Percentiles rank a stretch among this genome's conserved stretches.
These are phyloP conservation scores for Perca schrenkii DNA, from an alignment of 2,113 vertebrate genomes.

Conservation along the genomic window DNA sequence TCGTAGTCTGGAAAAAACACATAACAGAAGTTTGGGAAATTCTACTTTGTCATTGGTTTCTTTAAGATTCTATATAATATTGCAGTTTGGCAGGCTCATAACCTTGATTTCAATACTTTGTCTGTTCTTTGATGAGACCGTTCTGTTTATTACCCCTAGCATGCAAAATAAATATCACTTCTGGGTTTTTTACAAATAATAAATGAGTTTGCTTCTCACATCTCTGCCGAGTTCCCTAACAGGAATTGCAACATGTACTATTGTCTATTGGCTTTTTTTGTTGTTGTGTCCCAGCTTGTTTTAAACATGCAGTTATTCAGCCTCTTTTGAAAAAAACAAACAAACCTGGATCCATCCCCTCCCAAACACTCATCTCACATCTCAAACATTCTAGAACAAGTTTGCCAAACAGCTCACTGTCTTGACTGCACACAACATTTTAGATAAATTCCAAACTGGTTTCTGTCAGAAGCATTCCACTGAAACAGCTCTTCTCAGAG, in stretches of 20 bases:
- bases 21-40: conserved; percentile 24
- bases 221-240: conserved; percentile 12
- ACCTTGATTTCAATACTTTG: conserved; percentile 18
- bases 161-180: conserved; percentile 54
- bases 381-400: too few species aligned
- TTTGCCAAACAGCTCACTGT: too few species aligned
- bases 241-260: conserved; percentile 1
- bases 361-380: too few species aligned
- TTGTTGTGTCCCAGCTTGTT: not conserved
- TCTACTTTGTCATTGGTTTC: not conserved
- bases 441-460: too few species aligned
- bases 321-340: too few species aligned
- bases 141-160: conserved; percentile 29
- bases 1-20: not conserved
- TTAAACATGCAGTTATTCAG: too few species aligned
- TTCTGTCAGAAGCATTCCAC: too few species aligned
- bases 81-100: conserved; percentile 13
- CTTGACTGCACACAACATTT: too few species aligned
- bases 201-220: conserved; percentile 26
- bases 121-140: conserved; percentile 1
- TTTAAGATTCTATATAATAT: conserved; percentile 7
- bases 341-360: too few species aligned
- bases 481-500: too few species aligned
- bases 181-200: conserved; percentile 50
- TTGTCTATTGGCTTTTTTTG: conserved; percentile 14